Evolutionary conservation across 2,113 vertebrate genomes (phyloP).

Genomic region (Hemiprocne comata): DNA sequence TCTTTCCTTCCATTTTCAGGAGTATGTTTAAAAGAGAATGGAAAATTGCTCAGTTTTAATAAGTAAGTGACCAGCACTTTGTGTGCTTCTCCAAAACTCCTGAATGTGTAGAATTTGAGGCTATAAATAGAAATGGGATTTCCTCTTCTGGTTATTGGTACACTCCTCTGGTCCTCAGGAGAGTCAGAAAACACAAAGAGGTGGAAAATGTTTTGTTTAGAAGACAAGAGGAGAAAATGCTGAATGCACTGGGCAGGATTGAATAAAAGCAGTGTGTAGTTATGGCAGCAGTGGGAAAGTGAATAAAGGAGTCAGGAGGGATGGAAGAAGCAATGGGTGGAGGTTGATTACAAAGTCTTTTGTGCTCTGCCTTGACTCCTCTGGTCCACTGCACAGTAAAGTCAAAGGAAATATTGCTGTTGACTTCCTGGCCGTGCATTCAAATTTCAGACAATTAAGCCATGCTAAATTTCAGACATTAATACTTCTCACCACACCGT

Average conservation of each 20-base stretch:
- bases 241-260: neutral
- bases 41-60: neutral
- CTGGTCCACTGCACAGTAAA: neutral
- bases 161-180: neutral
- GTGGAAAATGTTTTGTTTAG: constrained; percentile 28
- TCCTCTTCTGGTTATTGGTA: neutral
- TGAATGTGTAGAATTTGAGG: neutral
- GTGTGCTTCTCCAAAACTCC: neutral
- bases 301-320: neutral
- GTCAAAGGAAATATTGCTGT: neutral
- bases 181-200: constrained; percentile 48
- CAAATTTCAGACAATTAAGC: neutral
- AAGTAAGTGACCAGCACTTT: neutral
- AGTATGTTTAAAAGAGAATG: neutral
- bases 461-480: neutral
- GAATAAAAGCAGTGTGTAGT: neutral
- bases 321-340: neutral
- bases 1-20: neutral
- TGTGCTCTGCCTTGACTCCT: neutral
- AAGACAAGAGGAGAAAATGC: constrained; percentile 16
- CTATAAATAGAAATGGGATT: neutral
- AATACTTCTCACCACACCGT: neutral
- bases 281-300: neutral
- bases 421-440: neutral
- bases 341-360: neutral